Base-by-base conservation (phyloP, 2,888 invertebrate genomes). In the Leptinotarsa haldemani region DNA sequence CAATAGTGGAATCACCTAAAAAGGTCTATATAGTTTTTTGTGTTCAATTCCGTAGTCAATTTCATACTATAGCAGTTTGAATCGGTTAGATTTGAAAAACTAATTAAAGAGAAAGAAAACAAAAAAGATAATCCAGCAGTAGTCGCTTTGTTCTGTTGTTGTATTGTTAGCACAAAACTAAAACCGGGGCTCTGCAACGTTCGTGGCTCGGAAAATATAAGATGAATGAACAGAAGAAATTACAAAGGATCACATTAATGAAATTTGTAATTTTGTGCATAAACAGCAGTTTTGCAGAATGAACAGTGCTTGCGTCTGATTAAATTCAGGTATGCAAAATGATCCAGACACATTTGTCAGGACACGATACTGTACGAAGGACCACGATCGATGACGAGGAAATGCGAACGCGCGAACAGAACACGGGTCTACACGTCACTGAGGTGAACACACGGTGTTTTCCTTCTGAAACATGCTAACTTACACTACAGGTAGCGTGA, bases 351-450 rank as follows among this genome's bases (percentile, higher is more conserved):
- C 83, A 82, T 79, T 83, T 81, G 83, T 79, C 79, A 79, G 81
- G 79, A 79, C 79, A 80, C 84, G 84, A 83, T 80, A 79, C 80
- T 77, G 75, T 77, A 82, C 85, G 86, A 84, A 82, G 81, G 79
- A 73, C 71, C 77, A 83, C 86, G 86, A 86, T 83, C 83, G 83
- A 83, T 82, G 74, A 79, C 84, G 84, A 83, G 74, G 79, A 80
- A 79, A 73, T 83, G 84, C 85, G 86, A 84, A 83, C 85, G 83
- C 84, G 84, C 84, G 85, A 82, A 84, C 85, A 76, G 82, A 78
- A 83, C 86, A 84, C 84, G 81, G 82, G 86, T 85, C 82, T 83
- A 84, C 84, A 83, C 83, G 83, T 84, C 84, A 87, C 87, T 86
- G 86, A 86, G 83, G 83, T 83, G 82, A 84, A 82, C 83, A 83